Base-by-base conservation (phyloP, 1,140 invertebrate species). In the Cardiocondyla obscurior region DNA sequence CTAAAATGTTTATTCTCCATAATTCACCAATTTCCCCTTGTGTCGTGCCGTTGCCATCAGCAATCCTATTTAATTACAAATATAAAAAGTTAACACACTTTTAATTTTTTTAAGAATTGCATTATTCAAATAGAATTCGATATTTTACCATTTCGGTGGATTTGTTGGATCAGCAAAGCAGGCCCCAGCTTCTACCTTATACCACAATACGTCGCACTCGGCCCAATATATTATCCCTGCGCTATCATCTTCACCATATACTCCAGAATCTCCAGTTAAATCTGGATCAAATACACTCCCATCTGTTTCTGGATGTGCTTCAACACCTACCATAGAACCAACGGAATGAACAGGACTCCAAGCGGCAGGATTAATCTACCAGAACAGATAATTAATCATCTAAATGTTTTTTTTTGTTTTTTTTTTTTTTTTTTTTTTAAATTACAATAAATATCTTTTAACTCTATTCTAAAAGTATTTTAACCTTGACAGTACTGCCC, bases 311-410 rank as follows among this genome's bases (percentile, higher is more conserved):
- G 97, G 97, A 92, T 97, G 96, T 33, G 96, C 97, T 94, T 97
- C 97, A 89, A 96, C 96, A 14, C 96, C 97, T 12, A 95, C 94
- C 92, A 97, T 96, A 42, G 97, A 97, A 5, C 97, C 97, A 14
- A 97, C 96, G 84, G 97, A 97, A 85, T 97, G 95, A 14, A 97
- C 96, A 16, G 97, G 97, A 91, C 96, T 97, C 97, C 97, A 97
- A 25, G 97, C 96, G 89, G 96, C 95, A 42, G 96, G 96, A 94
- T 97, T 97, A 83, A 94, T 91, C 93, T 93, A 22, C 28, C n/a
- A 42, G 19, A n/a, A 69, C 8, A 30, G 0, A 77, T 28, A 28
- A 70, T 77, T 76, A 2, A 44, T 30, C 46, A 46, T 16, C n/a
- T 16, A 46, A 46, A 42, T 10, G 2, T 25, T 51, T 22, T 53